Evolutionary conservation across 92 coral and sea anemone genomes (phyloP).

Genomic region (Virgularia gustaviana): DNA sequence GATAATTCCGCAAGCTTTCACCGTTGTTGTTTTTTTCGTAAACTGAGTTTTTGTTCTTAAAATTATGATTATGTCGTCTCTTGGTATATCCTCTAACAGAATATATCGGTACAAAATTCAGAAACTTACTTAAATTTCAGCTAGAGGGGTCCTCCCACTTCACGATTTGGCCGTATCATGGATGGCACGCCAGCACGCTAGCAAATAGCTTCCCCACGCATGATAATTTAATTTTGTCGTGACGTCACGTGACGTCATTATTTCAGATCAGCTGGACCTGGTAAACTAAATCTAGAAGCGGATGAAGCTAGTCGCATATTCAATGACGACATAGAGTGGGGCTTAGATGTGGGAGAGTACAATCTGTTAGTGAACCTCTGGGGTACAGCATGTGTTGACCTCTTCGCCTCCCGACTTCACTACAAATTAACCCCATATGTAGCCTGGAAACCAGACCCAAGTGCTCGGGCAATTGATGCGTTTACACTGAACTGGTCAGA

Average conservation of each 20-base stretch:
- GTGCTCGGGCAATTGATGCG: slow-evolving; percentile 60
- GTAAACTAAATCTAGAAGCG: slow-evolving; percentile 46
- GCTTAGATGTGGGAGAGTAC: slow-evolving; percentile 21
- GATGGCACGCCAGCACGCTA: no score
- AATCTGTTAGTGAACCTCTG: slow-evolving; percentile 26
- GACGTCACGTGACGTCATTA: background rate
- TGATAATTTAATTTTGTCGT: no score
- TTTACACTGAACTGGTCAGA: slow-evolving; percentile 53
- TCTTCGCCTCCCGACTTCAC: slow-evolving; percentile 62
- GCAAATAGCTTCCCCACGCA: no score
- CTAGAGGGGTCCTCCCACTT: no score
- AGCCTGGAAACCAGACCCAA: slow-evolving; percentile 37
- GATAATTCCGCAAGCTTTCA: slow-evolving; percentile 49
- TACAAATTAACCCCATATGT: slow-evolving; percentile 45
- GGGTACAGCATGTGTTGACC: slow-evolving; percentile 58
- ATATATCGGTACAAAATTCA: no score
- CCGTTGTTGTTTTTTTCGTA: slow-evolving; percentile 58
- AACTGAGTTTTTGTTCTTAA: no score
- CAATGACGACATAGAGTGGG: background rate
- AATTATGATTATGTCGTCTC: background rate
- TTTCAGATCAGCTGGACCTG: no score
- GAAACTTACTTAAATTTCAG: no score
- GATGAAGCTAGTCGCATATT: slow-evolving; percentile 46
- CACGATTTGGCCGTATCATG: no score
- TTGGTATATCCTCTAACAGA: no score